Conservation (phyloP, 2,888 invertebrate genomes). For the Tenthredo livida region DNA sequence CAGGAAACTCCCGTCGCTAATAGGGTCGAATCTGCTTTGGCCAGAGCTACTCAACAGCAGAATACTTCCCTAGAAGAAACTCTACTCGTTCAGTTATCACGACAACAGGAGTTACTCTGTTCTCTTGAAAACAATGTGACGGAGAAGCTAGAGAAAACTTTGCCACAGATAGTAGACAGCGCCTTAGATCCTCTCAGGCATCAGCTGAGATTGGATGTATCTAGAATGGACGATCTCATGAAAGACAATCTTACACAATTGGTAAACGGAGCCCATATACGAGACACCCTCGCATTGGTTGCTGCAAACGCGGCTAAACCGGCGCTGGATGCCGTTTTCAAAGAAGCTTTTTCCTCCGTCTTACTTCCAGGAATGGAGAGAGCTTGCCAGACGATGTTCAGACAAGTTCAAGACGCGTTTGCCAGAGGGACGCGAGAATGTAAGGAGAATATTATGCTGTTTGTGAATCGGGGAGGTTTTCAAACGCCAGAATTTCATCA, state of each 20-base stretch:
- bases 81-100: slow-evolving; percentile 67
- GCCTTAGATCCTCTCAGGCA: slow-evolving; percentile 87
- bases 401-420: slow-evolving; percentile 94
- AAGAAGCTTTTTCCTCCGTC: slow-evolving; percentile 87
- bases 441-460: slow-evolving; percentile 78
- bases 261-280: slow-evolving; percentile 85
- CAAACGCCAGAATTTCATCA: slow-evolving; percentile 54
- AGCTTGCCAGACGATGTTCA: slow-evolving; percentile 91
- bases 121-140: slow-evolving; percentile 76
- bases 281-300: slow-evolving; percentile 86
- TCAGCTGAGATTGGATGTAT: slow-evolving; percentile 87
- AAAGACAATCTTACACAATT: slow-evolving; percentile 86
- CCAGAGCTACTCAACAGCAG: slow-evolving; percentile 70
- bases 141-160: slow-evolving; percentile 78
- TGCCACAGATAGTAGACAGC: slow-evolving; percentile 82
- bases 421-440: slow-evolving; percentile 94
- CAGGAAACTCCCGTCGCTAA: slow-evolving; percentile 66
- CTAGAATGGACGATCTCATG: slow-evolving; percentile 70
- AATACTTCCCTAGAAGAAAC: slow-evolving; percentile 70
- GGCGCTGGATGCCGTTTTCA: slow-evolving; percentile 88
- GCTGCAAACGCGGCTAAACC: slow-evolving; percentile 86
- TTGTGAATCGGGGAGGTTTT: slow-evolving; percentile 49
- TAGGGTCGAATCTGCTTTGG: slow-evolving; percentile 69
- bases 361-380: slow-evolving; percentile 93
- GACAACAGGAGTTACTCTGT: slow-evolving; percentile 70